Evolutionary conservation across 2,113 vertebrate genomes (phyloP).

Genomic region (Bubo scandiacus): DNA sequence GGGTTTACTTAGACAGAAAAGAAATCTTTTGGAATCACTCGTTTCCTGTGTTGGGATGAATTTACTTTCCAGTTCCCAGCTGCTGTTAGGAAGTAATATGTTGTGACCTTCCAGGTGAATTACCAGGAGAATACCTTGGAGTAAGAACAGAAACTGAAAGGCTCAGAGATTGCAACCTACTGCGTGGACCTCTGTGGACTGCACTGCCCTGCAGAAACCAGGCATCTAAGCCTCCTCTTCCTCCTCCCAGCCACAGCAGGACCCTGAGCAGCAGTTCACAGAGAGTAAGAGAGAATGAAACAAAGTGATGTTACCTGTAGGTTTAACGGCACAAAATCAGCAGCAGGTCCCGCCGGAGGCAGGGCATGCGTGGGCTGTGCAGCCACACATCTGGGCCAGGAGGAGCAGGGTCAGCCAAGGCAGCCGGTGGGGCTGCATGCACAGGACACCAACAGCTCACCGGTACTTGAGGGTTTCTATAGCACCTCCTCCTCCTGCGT

Average conservation of each 20-base stretch:
- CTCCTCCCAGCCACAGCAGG: background rate
- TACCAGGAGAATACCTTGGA: background rate
- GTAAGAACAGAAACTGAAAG: background rate
- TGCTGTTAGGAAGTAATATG: background rate
- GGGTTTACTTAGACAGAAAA: background rate
- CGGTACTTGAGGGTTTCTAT: background rate
- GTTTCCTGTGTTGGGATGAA: background rate
- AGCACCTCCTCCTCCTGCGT: conserved; percentile 1
- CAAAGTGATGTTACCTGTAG: background rate
- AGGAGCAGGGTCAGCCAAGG: accelerated
- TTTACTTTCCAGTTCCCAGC: background rate
- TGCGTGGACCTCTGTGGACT: no score
- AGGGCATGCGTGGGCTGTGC: background rate
- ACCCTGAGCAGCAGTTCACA: background rate
- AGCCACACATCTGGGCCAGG: accelerated
- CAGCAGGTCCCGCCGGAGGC: accelerated
- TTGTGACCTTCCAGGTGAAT: background rate
- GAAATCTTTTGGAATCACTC: background rate
- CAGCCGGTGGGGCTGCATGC: background rate
- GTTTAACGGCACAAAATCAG: background rate
- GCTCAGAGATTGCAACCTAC: background rate
- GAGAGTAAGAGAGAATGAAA: background rate
- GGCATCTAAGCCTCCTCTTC: background rate
- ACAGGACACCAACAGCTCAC: background rate
- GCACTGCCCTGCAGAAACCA: background rate